Base-by-base conservation (phyloP, 2,113 vertebrate genomes). In the Danionella cerebrum region DNA sequence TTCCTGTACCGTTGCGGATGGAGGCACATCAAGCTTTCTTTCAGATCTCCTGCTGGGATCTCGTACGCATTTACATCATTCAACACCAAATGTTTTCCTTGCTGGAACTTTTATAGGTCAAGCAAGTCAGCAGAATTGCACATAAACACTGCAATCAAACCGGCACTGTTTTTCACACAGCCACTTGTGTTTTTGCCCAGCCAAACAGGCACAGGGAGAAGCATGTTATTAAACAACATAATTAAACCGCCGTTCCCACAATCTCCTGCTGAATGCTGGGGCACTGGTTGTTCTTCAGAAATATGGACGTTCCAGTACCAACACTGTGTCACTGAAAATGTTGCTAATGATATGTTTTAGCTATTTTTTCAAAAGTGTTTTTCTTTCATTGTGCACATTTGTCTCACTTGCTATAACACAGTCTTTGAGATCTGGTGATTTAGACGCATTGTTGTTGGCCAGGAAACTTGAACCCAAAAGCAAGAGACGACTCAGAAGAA, bases 281-380 rank as follows among this genome's bases (percentile, higher is more conserved):
- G 70, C 74, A 62, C 76, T 75, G 18, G 73, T 50, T 65, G 47
- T 64, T 45, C 36, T 72, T 57, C 10, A 13, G 58, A 42, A 29
- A 22, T 12, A 31, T 41, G 38, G 29, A 3, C 2, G 13, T 45
- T 71, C 71, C 53, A 50, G 48, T 69, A 62, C 45, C 22, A 42
- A 55, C 39, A 16, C 31, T 12, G 55, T 50, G 41, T 47, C 19
- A 24, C 22, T 13, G 54, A 59, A 24, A 55, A 44, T 16, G 8
- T 16, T 73, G 48, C 53, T 70, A 67, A 75, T 29, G 51, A 16
- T 42, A 31, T 16, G 13, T 33, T 36, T 57, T 25, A 36, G 51
- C 19, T 35, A 31, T 57, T 16, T 74, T 59, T 65, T 65, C 51
- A 29, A 41, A 41, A 50, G 24, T 19, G 7, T 6, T 9, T 3